A percentile compares a stretch with the other conserved stretches of the same genome.
Evolutionary conservation across 2,888 invertebrate species (phyloP).

Genomic region (Cyaniris semiargus): DNA sequence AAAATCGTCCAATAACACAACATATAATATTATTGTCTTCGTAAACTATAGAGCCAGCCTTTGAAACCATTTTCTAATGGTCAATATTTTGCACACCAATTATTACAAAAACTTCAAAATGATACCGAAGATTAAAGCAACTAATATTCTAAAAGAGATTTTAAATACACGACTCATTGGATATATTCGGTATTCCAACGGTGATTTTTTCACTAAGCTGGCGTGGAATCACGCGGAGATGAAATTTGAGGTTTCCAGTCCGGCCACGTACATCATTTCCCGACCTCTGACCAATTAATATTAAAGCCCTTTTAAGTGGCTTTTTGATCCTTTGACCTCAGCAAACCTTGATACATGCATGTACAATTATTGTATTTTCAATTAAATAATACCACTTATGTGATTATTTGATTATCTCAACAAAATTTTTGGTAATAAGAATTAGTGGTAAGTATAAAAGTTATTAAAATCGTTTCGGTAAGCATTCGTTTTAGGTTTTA

Average conservation of each 20-base stretch:
- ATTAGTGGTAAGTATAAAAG: no score
- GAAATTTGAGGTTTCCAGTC: background rate
- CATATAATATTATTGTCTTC: no score
- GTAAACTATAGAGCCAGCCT: no score
- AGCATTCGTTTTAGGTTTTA: no score
- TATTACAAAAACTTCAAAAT: no score
- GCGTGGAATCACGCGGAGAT: background rate
- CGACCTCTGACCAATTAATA: conserved; percentile 2
- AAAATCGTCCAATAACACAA: no score
- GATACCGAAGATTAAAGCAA: background rate
- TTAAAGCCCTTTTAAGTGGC: conserved; percentile 11
- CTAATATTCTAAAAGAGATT: background rate
- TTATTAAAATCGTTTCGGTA: no score
- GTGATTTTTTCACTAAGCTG: background rate
- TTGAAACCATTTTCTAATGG: no score
- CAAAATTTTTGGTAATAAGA: no score
- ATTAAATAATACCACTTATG: background rate
- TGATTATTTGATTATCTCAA: background rate
- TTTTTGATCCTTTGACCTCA: background rate
- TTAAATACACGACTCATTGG: background rate
- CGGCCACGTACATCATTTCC: background rate
- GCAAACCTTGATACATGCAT: background rate
- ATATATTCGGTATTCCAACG: background rate
- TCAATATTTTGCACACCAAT: no score
- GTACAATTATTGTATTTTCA: background rate